Evolutionary conservation across 2,888 invertebrate genomes (phyloP).

Genomic region (Alentia gelatinosa): DNA sequence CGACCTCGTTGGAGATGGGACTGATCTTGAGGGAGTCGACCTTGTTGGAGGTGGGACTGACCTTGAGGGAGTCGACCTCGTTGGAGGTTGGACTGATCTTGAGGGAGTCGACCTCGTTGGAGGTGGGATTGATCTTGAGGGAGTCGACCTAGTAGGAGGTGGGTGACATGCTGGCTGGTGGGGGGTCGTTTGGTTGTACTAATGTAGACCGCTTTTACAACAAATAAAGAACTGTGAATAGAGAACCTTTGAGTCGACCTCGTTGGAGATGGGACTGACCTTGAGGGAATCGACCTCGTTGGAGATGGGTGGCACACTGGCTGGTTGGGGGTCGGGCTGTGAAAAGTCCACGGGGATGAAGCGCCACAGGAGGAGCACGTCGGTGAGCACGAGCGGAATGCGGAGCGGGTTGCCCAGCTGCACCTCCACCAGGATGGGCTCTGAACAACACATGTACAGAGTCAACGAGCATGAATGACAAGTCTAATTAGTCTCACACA

Average conservation of each 20-base stretch:
- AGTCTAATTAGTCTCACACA: no score
- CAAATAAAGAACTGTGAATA: not conserved
- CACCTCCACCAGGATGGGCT: slow-evolving; percentile 90
- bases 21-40: not conserved
- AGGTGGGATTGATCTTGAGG: not conserved
- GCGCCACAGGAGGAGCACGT: slow-evolving; percentile 88
- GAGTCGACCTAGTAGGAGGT: no score
- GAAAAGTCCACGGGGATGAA: slow-evolving; percentile 81
- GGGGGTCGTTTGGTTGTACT: no score
- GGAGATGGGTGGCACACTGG: slow-evolving; percentile 1
- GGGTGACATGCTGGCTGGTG: not conserved
- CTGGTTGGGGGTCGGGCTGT: not conserved
- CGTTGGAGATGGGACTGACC: not conserved
- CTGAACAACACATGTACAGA: slow-evolving; percentile 82
- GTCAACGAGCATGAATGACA: no score
- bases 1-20: slow-evolving; percentile 40
- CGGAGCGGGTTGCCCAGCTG: slow-evolving; percentile 89
- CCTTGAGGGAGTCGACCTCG: not conserved
- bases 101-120: slow-evolving; percentile 29
- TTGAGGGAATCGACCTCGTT: slow-evolving; percentile 24
- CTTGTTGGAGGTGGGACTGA: not conserved
- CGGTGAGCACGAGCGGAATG: slow-evolving; percentile 86
- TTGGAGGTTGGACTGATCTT: not conserved
- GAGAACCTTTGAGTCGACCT: not conserved
- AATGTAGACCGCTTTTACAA: no score